phyloP scores from a whole-genome alignment of 2,113 vertebrate genomes.

The Balaenoptera acutorostrata region DNA sequence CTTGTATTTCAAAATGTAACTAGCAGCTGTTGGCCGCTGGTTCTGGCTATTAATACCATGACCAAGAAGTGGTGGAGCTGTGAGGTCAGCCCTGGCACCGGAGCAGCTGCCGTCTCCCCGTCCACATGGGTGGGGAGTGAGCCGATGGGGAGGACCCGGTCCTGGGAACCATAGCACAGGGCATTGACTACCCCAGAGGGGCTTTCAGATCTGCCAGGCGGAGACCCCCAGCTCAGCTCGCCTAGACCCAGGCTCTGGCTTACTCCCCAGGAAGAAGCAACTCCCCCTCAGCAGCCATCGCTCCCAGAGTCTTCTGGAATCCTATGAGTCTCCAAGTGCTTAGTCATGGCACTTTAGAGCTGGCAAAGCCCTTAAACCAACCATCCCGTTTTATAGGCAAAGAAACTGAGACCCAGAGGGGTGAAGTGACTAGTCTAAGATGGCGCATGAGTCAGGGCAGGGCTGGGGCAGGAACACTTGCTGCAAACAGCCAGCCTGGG shows the following conservation, averaged over 20 bases:
- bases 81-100: background rate
- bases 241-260: background rate
- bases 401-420: conserved; percentile 61
- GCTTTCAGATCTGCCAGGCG: background rate
- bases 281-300: background rate
- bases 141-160: background rate
- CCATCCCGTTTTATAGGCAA: conserved; percentile 26
- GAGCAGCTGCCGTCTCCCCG: background rate
- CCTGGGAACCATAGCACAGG: background rate
- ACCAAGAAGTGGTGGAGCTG: background rate
- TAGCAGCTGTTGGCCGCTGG: background rate
- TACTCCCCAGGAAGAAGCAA: background rate
- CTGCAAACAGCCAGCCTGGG: background rate
- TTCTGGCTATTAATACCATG: background rate
- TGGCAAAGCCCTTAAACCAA: background rate
- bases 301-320: background rate
- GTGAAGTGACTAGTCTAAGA: background rate
- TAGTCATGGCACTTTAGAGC: conserved; percentile 6
- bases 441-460: background rate
- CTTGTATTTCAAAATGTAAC: background rate
- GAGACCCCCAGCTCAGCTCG: no score
- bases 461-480: background rate
- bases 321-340: background rate
- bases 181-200: background rate
- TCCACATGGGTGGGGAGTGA: background rate